Base-by-base conservation (phyloP, 2,888 invertebrate genomes). In the Cheilosia vernalis region DNA sequence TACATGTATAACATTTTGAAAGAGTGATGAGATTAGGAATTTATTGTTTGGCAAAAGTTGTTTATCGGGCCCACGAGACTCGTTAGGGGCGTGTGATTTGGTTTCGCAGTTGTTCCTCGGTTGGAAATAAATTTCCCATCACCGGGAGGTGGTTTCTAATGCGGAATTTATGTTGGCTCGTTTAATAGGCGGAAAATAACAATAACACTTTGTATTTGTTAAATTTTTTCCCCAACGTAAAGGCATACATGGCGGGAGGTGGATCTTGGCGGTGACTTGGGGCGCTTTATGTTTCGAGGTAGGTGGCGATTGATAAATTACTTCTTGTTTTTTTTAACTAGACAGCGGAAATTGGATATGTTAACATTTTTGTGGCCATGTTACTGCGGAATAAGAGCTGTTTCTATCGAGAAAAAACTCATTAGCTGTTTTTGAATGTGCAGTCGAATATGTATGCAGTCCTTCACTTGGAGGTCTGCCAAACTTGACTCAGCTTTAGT, bases 141-240 rank as follows among this genome's bases (percentile, higher is more conserved):
- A 42, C 73, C 73, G 37, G 61, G 27, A 47, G 70, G 58, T 24
- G 64, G 60, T 64, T 76, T 58, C 33, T 63, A 17, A 69, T 60
- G 49, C 60, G 30, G 30, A 69, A 84, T 84, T 84, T 84, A 84
- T 84, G 80, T 80, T 49, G 6, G 58, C 33, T 27, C 67, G 53
- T 74, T 85, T 66, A 70, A 76, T 70, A 76, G 85, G 47, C 44
- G 44, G 64, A 33, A 70, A 70, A 85, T 49, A 76, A 66, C 84
- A 66, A 80, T 85, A 85, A 77, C 81, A 81, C 81, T 85, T 85
- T 85, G 85, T 85, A 77, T 81, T 85, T 81, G 81, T 81, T 85
- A 85, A 84, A 74, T 80, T 73, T 55, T 67, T 21, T 0, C 7
- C 44, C 15, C n/a, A n/a, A n/a, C 6, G 19, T 42, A 9, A 7